phyloP scores from a whole-genome alignment of 2,113 vertebrate species.

The Coracopsis vasa region DNA sequence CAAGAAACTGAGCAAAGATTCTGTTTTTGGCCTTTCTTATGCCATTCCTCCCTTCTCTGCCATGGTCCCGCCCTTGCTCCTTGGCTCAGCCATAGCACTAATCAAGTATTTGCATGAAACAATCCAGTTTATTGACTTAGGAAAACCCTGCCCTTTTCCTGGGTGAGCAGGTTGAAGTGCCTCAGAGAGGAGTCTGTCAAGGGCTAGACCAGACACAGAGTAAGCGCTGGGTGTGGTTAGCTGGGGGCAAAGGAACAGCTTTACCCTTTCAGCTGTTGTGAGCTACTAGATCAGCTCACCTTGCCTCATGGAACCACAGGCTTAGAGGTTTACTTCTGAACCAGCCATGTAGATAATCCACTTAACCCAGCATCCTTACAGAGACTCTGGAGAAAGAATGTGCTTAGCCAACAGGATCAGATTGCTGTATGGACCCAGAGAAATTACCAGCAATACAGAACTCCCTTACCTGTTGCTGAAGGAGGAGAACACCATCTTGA shows the following conservation, averaged over 20 bases:
- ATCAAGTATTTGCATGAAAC: background rate
- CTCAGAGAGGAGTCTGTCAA: background rate
- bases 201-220: background rate
- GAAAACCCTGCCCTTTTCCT: background rate
- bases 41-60: background rate
- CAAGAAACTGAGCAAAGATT: background rate
- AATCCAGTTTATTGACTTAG: background rate
- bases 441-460: background rate
- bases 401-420: fast-evolving
- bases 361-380: fast-evolving
- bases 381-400: background rate
- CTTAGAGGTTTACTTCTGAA: background rate
- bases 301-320: background rate
- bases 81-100: background rate
- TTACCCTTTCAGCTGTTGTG: background rate
- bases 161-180: background rate
- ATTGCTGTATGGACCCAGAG: background rate
- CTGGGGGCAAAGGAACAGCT: background rate
- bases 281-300: background rate
- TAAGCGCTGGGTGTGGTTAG: background rate
- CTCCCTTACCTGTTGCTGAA: background rate
- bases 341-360: background rate
- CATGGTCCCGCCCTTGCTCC: background rate
- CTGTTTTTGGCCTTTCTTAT: background rate
- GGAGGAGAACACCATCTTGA: background rate